Base-by-base conservation (phyloP, 30 jellyfish, hydroid and myxozoan genomes). In the Cassiopea xamachana region DNA sequence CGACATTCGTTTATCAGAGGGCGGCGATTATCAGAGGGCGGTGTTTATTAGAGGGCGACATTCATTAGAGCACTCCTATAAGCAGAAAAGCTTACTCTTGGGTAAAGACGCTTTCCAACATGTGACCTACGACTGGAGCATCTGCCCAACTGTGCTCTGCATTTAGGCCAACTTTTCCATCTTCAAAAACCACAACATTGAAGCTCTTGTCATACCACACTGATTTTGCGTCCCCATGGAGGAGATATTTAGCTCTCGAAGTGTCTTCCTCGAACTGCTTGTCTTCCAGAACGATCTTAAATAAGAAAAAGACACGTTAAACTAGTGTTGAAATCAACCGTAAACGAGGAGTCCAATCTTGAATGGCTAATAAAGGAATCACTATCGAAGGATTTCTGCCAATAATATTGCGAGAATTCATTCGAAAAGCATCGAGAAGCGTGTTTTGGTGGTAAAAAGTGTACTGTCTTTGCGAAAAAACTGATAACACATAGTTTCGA, bases 81-180 rank as follows among this genome's bases (percentile, higher is more conserved):
- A 73, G 27, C 27, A 1, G 67, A n/a, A 7, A 4, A 9, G 81
- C 98, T 74, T 90, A 95, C 98, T 95, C 98, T 64, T 91, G 90
- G 0, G 98, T 91, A 15, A 95, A 85, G 60, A 73, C 69, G 74
- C 85, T 81, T 79, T 95, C 98, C 88, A 91, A 8, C 93, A 91
- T 75, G 81, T 95, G 98, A 1, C 94, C 98, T 17, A 95, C 82
- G 43, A 95, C 98, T 62, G 98, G 98, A 3, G 98, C 98, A 84
- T 95, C 98, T 13, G 98, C 98, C 98, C 98, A 95, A 55, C 98
- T 69, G 80, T 95, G 98, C 64, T 95, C 98, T 46, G 98, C 94
- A 67, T 95, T 95, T 62, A 91, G 18, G 8, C 98, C 98, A 47
- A 86, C 69, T 84, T 89, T 84, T 15, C 98, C 98, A 83, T 95